Evolutionary conservation across 2,113 vertebrate species (phyloP), one percentile per base, ranked within the genome.

Genomic region (Tragulus kanchil): DNA sequence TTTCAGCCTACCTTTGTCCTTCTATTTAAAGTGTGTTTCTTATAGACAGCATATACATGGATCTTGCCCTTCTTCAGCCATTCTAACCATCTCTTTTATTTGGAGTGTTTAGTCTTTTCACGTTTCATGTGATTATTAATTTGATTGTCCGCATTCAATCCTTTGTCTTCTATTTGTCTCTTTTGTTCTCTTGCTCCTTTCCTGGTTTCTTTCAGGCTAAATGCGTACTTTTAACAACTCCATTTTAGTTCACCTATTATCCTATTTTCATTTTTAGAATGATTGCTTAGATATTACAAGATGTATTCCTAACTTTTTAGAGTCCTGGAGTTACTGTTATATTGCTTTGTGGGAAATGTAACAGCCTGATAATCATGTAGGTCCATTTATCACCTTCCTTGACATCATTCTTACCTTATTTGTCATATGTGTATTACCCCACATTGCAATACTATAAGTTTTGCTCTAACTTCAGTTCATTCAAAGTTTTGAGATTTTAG

Each of bases 51-150:
- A 36, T 58, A 19, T 59, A 85, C 11, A 25, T 89, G 48, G 25
- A 28, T 91, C 67, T 96, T 95, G 11, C 19, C 85, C 36, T 75
- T 85, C 82, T 93, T 85, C 58, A 89, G 36, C 25, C 16, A 71
- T 96, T 78, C 48, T 92, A 59, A 96, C 21, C 85, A 48, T 69
- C 77, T 90, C 26, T 96, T 95, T 83, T 62, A 85, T 93, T 82
- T 95, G 36, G 64, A 81, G 48, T 88, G 8, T 67, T 94, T 62
- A 54, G 31, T 78, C 9, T 48, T 89, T 93, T 92, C 86, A 62
- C 23, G 67, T 26, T 92, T 96, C 81, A 58, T 75, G 4, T 75
- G 54, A 58, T 94, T 90, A 67, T 83, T 86, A 13, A 67, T 67
- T 86, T 89, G 65, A 52, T 94, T 77, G 26, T 65, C 19, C 79